These are phyloP conservation scores for Micromys minutus DNA, from an alignment of 2,113 vertebrate species.

Conservation along the genomic window DNA sequence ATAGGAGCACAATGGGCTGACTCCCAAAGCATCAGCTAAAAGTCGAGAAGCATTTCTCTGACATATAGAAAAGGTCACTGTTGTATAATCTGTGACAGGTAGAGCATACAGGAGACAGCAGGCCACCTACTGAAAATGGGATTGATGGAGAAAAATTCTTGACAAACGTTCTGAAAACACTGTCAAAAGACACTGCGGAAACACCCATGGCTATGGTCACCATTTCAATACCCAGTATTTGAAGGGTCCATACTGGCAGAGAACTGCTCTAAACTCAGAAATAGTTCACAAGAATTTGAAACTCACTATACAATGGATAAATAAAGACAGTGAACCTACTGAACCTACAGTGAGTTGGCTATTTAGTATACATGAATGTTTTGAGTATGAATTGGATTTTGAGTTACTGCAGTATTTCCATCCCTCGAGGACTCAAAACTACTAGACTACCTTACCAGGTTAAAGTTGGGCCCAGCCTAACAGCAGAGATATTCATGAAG, in stretches of 20 bases:
- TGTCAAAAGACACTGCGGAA: neutral
- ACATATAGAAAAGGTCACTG: conserved; percentile 22
- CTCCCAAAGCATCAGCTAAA: neutral
- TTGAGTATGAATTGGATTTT: neutral
- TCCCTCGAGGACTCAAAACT: neutral
- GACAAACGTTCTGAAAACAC: conserved; percentile 35
- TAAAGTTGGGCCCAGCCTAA: neutral
- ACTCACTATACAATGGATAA: neutral
- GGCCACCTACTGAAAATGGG: neutral
- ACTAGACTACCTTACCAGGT: neutral
- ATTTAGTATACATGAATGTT: conserved; percentile 3
- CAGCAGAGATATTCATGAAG: neutral
- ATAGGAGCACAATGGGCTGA: neutral
- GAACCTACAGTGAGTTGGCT: neutral
- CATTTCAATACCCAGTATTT: neutral
- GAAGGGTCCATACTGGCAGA: neutral
- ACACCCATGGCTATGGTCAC: neutral
- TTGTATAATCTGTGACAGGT: conserved; percentile 34
- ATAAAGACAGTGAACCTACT: neutral
- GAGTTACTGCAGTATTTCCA: neutral
- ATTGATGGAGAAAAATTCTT: neutral
- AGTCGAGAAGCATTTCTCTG: neutral
- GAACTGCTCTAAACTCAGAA: conserved; percentile 12
- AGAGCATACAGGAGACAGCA: neutral
- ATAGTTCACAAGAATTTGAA: neutral